Conservation (phyloP, 2,888 invertebrate species). For the Strigamia maritima region DNA sequence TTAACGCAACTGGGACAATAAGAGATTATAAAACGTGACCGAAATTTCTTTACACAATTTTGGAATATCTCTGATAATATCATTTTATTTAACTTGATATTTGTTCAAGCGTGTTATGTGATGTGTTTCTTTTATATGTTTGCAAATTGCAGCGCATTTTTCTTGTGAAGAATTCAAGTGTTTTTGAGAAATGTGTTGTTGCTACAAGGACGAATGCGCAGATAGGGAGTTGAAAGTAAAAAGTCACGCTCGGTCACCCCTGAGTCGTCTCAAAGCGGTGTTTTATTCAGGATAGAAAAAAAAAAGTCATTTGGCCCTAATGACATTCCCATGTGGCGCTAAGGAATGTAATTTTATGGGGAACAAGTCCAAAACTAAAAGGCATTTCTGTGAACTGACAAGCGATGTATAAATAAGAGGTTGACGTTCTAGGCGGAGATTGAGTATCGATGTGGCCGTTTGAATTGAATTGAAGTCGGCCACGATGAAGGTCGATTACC, state of each 20-base stretch:
- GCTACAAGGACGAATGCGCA: neutral
- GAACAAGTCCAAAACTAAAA: slow-evolving; percentile 7
- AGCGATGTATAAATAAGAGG: neutral
- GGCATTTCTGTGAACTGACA: neutral
- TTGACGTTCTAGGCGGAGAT: neutral
- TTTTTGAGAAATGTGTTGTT: neutral
- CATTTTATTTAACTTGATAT: neutral
- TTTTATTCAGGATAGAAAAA: neutral
- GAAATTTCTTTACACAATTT: neutral
- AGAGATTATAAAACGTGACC: neutral
- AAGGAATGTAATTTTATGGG: slow-evolving; percentile 16
- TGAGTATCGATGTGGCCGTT: no score
- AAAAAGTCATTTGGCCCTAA: slow-evolving; percentile 27
- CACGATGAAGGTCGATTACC: no score
- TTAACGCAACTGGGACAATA: neutral
- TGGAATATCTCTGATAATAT: neutral
- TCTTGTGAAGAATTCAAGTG: neutral
- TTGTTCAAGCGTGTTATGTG: no score
- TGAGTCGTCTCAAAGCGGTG: slow-evolving; percentile 24
- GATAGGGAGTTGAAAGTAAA: neutral
- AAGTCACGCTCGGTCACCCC: slow-evolving; percentile 27
- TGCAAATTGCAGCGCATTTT: neutral
- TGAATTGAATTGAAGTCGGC: no score
- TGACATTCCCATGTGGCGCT: slow-evolving; percentile 29
- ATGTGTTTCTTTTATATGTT: no score